These are phyloP conservation scores for Ctenicera cuprea DNA, from an alignment of 2,888 invertebrate genomes.

Conservation along the genomic window DNA sequence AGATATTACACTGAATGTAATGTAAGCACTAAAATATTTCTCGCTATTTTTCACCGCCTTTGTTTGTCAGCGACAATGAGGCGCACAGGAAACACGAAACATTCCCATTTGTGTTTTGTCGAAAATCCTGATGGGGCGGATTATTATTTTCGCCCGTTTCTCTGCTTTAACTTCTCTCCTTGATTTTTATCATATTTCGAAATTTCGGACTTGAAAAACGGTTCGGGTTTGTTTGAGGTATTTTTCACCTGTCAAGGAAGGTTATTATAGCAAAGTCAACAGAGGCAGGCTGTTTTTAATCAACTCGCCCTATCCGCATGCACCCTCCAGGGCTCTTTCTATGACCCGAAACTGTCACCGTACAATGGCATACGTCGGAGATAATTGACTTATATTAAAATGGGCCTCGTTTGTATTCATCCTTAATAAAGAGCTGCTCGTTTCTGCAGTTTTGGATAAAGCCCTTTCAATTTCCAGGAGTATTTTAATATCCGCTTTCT, in stretches of 20 bases:
- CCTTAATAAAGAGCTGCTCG: conserved; percentile 15
- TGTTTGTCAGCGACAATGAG: conserved; percentile 44
- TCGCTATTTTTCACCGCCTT: conserved; percentile 47
- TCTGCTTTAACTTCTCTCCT: conserved; percentile 2
- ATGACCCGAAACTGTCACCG: conserved; percentile 19
- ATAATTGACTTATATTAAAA: conserved; percentile 30
- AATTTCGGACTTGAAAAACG: background rate
- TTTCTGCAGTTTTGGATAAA: conserved; percentile 1
- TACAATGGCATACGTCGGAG: conserved; percentile 26
- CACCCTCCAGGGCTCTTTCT: background rate
- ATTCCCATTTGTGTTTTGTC: conserved; percentile 42
- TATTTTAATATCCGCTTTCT: conserved; percentile 19
- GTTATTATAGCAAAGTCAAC: conserved; percentile 24
- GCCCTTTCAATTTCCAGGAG: conserved; percentile 1
- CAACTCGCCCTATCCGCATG: conserved; percentile 4
- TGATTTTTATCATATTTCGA: conserved; percentile 22
- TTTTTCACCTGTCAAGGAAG: conserved; percentile 17
- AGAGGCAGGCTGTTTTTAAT: conserved; percentile 20
- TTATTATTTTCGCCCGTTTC: conserved; percentile 28
- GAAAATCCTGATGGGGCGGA: conserved; percentile 36
- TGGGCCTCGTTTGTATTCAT: conserved; percentile 11
- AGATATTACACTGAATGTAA: conserved; percentile 55
- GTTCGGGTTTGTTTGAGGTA: background rate
- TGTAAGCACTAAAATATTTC: conserved; percentile 52
- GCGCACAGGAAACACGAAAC: conserved; percentile 38